A percentile compares a stretch with the other conserved stretches of the same genome.
Evolutionary conservation across 2,113 vertebrate genomes (phyloP).

Genomic region (Podocnemis expansa): DNA sequence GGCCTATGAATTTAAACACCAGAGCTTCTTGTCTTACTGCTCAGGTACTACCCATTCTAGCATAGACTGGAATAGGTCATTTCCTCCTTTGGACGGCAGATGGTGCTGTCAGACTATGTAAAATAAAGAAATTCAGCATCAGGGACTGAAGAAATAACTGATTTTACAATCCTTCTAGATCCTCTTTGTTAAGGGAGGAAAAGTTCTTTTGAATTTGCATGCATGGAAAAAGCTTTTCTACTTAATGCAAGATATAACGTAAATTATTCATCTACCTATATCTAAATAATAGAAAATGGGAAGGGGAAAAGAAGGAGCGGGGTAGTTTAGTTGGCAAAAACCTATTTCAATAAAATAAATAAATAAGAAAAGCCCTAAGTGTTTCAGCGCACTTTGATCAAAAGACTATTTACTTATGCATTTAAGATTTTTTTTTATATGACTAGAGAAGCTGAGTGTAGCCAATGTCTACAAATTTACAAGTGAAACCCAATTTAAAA

Average conservation of each 20-base stretch:
- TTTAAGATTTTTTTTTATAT: background rate
- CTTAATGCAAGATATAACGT: background rate
- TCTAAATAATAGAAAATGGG: background rate
- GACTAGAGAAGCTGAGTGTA: fast-evolving
- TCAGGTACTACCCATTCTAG: background rate
- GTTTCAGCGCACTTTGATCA: background rate
- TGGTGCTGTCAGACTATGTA: slow-evolving; percentile 54
- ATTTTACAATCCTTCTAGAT: background rate
- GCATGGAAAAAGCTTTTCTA: background rate
- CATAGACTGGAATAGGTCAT: background rate
- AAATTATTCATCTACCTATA: slow-evolving; percentile 10
- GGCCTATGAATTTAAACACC: background rate
- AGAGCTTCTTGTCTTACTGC: background rate
- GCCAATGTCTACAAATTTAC: background rate
- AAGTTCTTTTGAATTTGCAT: background rate
- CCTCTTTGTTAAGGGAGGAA: fast-evolving
- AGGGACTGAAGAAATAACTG: background rate
- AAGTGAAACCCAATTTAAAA: background rate
- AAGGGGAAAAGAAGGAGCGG: background rate
- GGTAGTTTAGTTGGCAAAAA: background rate
- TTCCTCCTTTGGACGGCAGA: slow-evolving; percentile 21
- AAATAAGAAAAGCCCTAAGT: background rate
- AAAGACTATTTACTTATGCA: background rate
- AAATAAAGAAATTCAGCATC: fast-evolving
- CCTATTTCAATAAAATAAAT: background rate